Percentiles rank a stretch among this genome's conserved stretches.
These are phyloP conservation scores for Macrosoma leucophasiata DNA, from an alignment of 2,888 invertebrate genomes.

Conservation along the genomic window DNA sequence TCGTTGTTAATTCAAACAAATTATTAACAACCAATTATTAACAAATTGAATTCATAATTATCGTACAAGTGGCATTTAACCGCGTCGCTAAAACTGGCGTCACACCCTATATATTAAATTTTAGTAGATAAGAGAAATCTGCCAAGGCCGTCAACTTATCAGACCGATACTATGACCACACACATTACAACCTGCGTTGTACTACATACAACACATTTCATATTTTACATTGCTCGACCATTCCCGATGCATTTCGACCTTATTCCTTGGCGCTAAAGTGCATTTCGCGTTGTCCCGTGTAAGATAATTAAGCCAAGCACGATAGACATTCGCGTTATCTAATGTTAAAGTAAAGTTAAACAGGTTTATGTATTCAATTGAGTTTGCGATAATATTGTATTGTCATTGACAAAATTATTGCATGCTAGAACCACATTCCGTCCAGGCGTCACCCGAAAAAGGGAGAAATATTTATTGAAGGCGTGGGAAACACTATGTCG, in stretches of 20 bases:
- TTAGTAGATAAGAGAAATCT: conserved; percentile 48
- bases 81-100: conserved; percentile 20
- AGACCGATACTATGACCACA: conserved; percentile 24
- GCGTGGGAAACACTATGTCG: no score
- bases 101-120: conserved; percentile 31
- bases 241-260: conserved; percentile 1
- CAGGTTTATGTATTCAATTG: conserved; percentile 29
- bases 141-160: conserved; percentile 48
- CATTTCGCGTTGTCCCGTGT: not conserved
- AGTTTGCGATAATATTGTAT: conserved; percentile 25
- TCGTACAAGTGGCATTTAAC: no score
- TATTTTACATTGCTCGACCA: conserved; percentile 1
- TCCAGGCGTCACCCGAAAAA: no score
- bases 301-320: conserved; percentile 13
- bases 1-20: no score
- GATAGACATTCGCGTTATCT: conserved; percentile 26
- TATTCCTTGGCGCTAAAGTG: conserved; percentile 9
- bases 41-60: no score
- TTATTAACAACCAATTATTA: no score
- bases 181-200: conserved; percentile 18
- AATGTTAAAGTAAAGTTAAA: conserved; percentile 35
- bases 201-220: conserved; percentile 17
- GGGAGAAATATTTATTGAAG: no score
- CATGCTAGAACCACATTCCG: no score
- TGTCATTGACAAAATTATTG: conserved; percentile 27